Evolutionary conservation across 2,888 invertebrate genomes (phyloP), one percentile per base, ranked within the genome.

Genomic region (Adela reaumurella): DNA sequence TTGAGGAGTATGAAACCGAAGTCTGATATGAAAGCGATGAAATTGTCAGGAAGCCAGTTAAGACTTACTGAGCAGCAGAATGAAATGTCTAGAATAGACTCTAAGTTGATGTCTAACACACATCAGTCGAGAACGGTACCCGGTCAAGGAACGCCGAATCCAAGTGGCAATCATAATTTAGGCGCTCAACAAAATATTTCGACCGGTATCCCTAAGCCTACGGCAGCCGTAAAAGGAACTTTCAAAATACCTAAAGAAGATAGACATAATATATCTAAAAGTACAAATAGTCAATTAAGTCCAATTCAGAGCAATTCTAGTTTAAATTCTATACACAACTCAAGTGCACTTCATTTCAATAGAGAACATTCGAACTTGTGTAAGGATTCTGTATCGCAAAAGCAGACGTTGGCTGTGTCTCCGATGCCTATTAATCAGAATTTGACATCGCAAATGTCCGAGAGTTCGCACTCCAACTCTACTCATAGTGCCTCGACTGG

Each of bases 191-290:
- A 35, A 35, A 35, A 8, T 14, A 35, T 3, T 14, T 35, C 35
- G 14, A 35, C 78, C 5, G 90, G 91, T 17, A 90, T 94, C 57
- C 94, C 94, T 0, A 94, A 94, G 67, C 94, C 94, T 2, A 94
- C 93, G 43, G 93, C 94, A 8, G 91, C 94, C 50, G 91, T 95
- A 24, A 94, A 94, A 77, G 94, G 94, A 54, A 93, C 91, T 19
- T 88, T 88, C 53, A 93, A 94, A 69, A 81, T 86, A 58, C 70
- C 85, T 54, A 79, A 82, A 67, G 85, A 85, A 62, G 66, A 81
- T 62, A 67, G 76, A 67, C 63, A 79, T 65, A 58, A 77, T 62
- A 63, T 74, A 72, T 70, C 67, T 74, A 80, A 80, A 74, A 81
- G 66, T 79, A 79, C 74, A 67, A 76, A 70, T 69, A 72, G 74